Evolutionary conservation across 2,113 vertebrate species (phyloP).

Genomic region (Lagenorhynchus albirostris): DNA sequence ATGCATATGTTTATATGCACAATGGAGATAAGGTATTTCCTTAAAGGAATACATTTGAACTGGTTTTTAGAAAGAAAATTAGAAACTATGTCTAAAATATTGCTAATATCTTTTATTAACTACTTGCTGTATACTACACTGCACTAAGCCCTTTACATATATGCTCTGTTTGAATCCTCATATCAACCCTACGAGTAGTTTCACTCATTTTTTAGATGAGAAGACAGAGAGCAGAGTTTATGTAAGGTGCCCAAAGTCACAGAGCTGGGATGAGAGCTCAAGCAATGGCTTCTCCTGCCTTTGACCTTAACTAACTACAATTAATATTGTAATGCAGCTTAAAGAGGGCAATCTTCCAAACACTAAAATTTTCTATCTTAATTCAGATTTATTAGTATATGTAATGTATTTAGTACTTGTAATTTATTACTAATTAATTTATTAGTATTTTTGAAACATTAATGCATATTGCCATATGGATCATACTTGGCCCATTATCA

Average conservation of each 20-base stretch:
- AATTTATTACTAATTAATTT: neutral
- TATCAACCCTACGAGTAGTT: neutral
- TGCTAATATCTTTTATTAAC: neutral
- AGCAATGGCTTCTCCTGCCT: neutral
- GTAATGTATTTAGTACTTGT: neutral
- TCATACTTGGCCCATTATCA: neutral
- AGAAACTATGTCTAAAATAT: neutral
- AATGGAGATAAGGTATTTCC: neutral
- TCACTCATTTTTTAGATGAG: neutral
- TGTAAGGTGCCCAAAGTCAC: neutral
- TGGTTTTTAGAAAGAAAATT: constrained; percentile 26
- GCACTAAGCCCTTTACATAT: neutral
- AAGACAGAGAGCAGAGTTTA: neutral
- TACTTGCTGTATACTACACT: neutral
- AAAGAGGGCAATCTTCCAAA: neutral
- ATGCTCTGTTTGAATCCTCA: neutral
- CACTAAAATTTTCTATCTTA: neutral
- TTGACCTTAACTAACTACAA: neutral
- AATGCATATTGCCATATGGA: neutral
- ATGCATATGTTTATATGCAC: neutral
- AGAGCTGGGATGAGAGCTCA: neutral
- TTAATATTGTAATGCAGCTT: neutral
- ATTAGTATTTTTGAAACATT: neutral
- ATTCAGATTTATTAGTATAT: neutral
- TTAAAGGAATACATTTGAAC: neutral